phyloP scores from a whole-genome alignment of 2,797 vertebrate species.

The Falco biarmicus region DNA sequence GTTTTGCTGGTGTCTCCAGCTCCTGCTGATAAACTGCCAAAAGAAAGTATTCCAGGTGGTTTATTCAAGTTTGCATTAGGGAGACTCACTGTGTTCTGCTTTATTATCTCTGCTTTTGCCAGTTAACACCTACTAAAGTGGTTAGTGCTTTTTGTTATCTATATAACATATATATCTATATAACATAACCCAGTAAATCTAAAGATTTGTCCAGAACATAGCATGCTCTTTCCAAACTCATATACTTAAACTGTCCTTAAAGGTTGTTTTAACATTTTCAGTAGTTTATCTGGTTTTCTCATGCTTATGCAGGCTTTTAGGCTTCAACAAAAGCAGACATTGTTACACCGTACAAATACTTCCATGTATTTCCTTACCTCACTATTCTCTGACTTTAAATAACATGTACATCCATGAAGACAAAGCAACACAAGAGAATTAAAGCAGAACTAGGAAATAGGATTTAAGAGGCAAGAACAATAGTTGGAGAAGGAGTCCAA shows the following conservation, averaged over 20 bases:
- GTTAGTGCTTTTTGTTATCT: background rate
- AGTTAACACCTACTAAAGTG: background rate
- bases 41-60: background rate
- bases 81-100: background rate
- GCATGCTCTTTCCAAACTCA: background rate
- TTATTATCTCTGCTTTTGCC: background rate
- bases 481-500: background rate
- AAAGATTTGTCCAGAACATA: background rate
- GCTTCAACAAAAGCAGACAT: background rate
- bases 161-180: too few relatives aligned
- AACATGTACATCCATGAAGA: background rate
- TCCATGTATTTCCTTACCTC: background rate
- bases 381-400: background rate
- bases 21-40: background rate
- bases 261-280: background rate
- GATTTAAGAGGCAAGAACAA: background rate
- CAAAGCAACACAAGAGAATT: background rate
- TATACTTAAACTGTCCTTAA: background rate
- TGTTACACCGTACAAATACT: background rate
- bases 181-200: background rate
- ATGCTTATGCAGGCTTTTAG: background rate
- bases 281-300: background rate
- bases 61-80: background rate
- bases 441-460: background rate
- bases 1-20: background rate